A percentile compares a stretch with the other conserved stretches of the same genome.
Conservation (phyloP, 2,888 invertebrate species). For the Macropis europaea region DNA sequence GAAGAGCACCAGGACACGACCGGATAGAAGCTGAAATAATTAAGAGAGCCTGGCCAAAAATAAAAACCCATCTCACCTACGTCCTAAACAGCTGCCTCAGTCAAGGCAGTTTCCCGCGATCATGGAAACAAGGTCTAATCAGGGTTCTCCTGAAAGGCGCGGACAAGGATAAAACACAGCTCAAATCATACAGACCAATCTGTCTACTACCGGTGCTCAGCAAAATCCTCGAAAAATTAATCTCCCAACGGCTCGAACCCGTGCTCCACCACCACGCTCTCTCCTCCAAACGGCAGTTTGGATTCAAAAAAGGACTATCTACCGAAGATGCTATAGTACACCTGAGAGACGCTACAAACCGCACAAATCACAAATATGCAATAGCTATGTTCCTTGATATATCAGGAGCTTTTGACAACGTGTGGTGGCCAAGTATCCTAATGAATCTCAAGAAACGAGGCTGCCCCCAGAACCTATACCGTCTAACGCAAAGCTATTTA, state of each 20-base stretch:
- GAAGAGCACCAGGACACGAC: constrained; percentile 6
- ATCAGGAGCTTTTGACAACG: not conserved
- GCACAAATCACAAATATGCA: not conserved
- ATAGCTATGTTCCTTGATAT: not conserved
- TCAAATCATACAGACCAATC: not conserved
- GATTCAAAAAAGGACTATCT: constrained; percentile 6
- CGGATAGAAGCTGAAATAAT: not conserved
- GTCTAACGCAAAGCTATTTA: not conserved
- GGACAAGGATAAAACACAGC: not conserved
- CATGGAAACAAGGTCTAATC: constrained; percentile 6
- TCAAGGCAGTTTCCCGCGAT: not conserved
- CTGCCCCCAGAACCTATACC: not conserved
- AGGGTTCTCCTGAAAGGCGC: not conserved
- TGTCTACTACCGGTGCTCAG: not conserved
- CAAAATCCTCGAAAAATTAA: not conserved
- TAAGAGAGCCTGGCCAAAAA: not conserved
- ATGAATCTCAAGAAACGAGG: not conserved
- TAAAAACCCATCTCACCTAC: not conserved
- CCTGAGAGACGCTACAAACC: not conserved
- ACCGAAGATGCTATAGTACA: constrained; percentile 25
- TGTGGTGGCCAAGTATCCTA: no score
- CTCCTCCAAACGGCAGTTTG: not conserved
- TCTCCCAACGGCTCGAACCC: not conserved
- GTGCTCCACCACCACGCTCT: not conserved
- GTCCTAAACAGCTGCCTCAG: not conserved